These are phyloP conservation scores for Atherinomorus stipes DNA, from an alignment of 2,113 vertebrate species.

Conservation along the genomic window DNA sequence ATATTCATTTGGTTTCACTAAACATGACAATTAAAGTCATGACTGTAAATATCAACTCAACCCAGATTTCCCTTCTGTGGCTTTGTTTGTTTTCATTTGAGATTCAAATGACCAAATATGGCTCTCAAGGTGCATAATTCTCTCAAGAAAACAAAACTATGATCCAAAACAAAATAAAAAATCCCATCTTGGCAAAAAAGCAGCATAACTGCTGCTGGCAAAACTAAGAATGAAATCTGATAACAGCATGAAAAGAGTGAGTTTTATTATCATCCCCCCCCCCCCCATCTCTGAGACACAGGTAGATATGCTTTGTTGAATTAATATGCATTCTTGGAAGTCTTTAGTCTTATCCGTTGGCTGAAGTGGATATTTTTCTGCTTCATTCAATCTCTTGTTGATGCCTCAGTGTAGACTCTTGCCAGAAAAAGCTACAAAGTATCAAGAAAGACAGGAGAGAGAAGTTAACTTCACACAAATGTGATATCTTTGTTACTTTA, in stretches of 20 bases:
- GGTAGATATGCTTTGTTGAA: not conserved
- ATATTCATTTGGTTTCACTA: not conserved
- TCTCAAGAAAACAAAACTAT: not conserved
- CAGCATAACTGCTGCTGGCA: not conserved
- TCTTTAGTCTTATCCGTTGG: not conserved
- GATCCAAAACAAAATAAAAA: not conserved
- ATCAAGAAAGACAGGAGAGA: not conserved
- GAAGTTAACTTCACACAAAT: no score
- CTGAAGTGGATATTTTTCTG: not conserved
- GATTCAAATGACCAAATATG: not conserved
- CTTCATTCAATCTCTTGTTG: not conserved
- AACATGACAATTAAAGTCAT: not conserved
- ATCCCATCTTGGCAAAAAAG: not conserved
- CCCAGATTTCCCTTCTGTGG: not conserved
- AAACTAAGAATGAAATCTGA: not conserved
- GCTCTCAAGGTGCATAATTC: not conserved
- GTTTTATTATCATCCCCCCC: not conserved
- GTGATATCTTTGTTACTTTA: not conserved
- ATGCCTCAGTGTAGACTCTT: not conserved
- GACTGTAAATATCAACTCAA: not conserved
- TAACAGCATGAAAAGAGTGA: not conserved
- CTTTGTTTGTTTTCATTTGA: not conserved
- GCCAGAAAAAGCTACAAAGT: not conserved
- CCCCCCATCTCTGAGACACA: not conserved
- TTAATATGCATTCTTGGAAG: no score